Percentiles rank a stretch among this genome's conserved stretches.
Evolutionary conservation across 2,113 vertebrate genomes (phyloP).

Genomic region (Phaethon lepturus): DNA sequence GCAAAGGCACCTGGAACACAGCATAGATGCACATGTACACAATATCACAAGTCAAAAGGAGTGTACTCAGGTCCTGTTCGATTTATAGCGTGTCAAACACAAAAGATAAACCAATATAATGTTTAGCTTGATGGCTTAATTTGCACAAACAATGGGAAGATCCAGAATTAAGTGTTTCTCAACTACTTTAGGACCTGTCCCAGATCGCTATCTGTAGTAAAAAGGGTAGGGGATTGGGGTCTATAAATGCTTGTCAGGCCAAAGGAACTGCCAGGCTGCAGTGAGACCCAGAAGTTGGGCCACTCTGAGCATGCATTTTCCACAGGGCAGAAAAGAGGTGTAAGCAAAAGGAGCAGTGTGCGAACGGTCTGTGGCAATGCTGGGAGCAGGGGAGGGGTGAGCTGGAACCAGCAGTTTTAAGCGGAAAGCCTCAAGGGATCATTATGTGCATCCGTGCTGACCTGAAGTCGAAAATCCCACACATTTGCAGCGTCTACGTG

Average conservation of each 20-base stretch:
- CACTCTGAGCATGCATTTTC: background rate
- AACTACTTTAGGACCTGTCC: background rate
- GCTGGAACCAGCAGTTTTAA: background rate
- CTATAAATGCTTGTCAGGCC: background rate
- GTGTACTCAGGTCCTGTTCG: background rate
- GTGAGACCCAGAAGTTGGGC: background rate
- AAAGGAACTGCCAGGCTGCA: background rate
- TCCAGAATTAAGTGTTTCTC: background rate
- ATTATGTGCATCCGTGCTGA: background rate
- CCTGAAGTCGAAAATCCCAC: constrained; percentile 37
- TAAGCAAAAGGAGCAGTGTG: background rate
- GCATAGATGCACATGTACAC: background rate
- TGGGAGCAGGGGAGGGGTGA: background rate
- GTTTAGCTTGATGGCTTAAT: background rate
- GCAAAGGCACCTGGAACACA: constrained; percentile 41
- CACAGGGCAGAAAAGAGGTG: background rate
- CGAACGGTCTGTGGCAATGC: accelerated
- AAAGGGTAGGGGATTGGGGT: background rate
- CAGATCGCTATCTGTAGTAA: background rate
- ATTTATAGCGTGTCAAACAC: background rate
- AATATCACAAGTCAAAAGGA: background rate
- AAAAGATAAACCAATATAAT: background rate
- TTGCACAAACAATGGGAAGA: background rate
- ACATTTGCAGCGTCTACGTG: background rate
- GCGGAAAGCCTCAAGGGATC: constrained; percentile 9